Evolutionary conservation across 2,888 invertebrate species (phyloP), one percentile per base, ranked within the genome.

Genomic region (Formica aserva): DNA sequence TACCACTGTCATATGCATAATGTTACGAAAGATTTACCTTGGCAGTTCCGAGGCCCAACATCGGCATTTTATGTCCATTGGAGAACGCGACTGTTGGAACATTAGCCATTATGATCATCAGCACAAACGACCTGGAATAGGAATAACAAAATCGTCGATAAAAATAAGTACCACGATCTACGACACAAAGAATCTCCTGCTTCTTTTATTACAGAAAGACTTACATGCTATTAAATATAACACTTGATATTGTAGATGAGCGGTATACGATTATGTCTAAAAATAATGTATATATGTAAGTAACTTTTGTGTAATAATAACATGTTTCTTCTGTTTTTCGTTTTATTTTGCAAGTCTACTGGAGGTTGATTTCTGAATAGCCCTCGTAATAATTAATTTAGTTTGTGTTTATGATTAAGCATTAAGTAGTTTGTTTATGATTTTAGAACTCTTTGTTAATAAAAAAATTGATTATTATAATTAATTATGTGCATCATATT

Each of bases 41-140:
- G 90, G 94, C 95, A 18, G 95, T 95, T 35, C 95, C 95, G 3
- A 95, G 91, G 0, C 95, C 95, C 55, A 95, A 71, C 83, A 92
- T 91, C 3, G 95, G 95, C 92, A 93, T 94, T 86, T 92, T 93
- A 26, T 91, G 66, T 5, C 95, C 95, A 88, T 95, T 95, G 72
- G 92, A 93, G 62, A 95, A 92, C 18, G 92, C 92, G 8, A 94
- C 82, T 26, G 87, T 88, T 0, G 94, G 93, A 84, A 93, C 91
- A 35, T 63, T 22, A 60, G 87, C 52, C 88, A 90, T 91, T 41
- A 18, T 57, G 52, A 52, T 55, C 9, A 15, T 41, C 55, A n/a
- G 4, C 29, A 76, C 13, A 52, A 32, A 11, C 18, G 1, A 6
- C 18, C 48, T 48, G 11, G 18, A n/a, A 72, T 9, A 22, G 18